Base-by-base conservation (phyloP, 2,113 vertebrate species). In the Ammodytes dubius region DNA sequence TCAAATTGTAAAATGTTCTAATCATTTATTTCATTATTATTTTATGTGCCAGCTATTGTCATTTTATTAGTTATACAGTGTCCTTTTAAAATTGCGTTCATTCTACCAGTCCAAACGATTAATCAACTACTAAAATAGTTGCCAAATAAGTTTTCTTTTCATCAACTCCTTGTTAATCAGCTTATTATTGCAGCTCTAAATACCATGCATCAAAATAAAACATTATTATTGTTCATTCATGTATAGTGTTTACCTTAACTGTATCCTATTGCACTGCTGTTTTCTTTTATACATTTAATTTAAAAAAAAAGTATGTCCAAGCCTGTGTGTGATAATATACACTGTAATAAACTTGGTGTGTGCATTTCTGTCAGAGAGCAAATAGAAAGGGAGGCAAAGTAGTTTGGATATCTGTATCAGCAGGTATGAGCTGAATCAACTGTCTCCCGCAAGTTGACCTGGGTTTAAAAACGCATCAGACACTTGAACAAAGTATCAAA, bases 401-500 rank as follows among this genome's bases (percentile, higher is more conserved):
- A 12, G 15, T 19, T 9, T 4, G 27, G 6, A 54, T 71, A 6
- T 77, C 19, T 12, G 5, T 12, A 37, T 80, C 3, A 53, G 46
- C 61, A 43, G 27, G 14, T 60, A 46, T 14, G 45, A 72, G 11
- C 27, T 53, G 17, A 69, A 39, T 65, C 39, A 19, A 17, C 49
- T 7, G 73, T 73, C 74, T 58, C 77, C 61, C 45, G 37, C 37
- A 39, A 54, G 47, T 58, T 27, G 50, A 74, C 46, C 46, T 58
- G 14, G 6, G 37, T 76, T 58, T 46, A 74, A 47, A 83, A 59
- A 82, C 58, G 47, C 40, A 73, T 87, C 61, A 82, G 58, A 87
- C 58, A 86, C 70, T 87, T 79, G 49, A 81, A 66, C 69, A 82
- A 88, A 83, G 70, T 46, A 82, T 84, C 68, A 80, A 74, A 84